Percentiles rank a stretch among this genome's conserved stretches.
phyloP scores from a whole-genome alignment of 2,797 vertebrate species.

The Helicolenus hilgendorfi region DNA sequence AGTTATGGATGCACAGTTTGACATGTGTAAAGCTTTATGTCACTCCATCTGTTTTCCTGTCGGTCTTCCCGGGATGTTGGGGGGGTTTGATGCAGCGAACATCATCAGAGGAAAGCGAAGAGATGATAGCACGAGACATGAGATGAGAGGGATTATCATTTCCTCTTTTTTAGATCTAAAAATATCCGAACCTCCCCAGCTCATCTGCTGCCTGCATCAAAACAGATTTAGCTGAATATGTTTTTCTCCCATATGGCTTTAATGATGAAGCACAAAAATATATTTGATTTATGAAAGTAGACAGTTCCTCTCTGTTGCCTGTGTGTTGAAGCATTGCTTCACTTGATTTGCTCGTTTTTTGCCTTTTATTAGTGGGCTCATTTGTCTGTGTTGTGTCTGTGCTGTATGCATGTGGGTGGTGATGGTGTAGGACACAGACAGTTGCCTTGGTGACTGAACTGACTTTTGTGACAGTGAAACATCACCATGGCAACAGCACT shows the following conservation, averaged over 20 bases:
- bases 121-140: slow-evolving; percentile 3
- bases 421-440: not conserved
- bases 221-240: slow-evolving; percentile 45
- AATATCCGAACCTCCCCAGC: slow-evolving; percentile 38
- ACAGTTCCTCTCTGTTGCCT: not conserved
- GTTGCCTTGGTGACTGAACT: slow-evolving; percentile 28
- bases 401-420: not conserved
- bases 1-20: not conserved
- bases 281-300: not conserved
- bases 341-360: not conserved
- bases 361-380: not conserved
- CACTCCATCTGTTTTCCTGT: not conserved
- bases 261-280: not conserved
- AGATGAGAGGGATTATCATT: slow-evolving; percentile 51
- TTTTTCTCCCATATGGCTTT: not conserved
- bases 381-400: slow-evolving; percentile 21
- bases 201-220: slow-evolving; percentile 27
- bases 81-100: not conserved
- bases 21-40: not conserved
- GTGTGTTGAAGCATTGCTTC: not conserved
- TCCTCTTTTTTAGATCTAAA: slow-evolving; percentile 57
- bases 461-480: not conserved
- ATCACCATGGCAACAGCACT: slow-evolving; percentile 44
- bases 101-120: slow-evolving; percentile 3
- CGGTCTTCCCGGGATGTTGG: not conserved